These are phyloP conservation scores for Gerosis bhagava DNA, from an alignment of 2,888 invertebrate genomes.

Conservation along the genomic window DNA sequence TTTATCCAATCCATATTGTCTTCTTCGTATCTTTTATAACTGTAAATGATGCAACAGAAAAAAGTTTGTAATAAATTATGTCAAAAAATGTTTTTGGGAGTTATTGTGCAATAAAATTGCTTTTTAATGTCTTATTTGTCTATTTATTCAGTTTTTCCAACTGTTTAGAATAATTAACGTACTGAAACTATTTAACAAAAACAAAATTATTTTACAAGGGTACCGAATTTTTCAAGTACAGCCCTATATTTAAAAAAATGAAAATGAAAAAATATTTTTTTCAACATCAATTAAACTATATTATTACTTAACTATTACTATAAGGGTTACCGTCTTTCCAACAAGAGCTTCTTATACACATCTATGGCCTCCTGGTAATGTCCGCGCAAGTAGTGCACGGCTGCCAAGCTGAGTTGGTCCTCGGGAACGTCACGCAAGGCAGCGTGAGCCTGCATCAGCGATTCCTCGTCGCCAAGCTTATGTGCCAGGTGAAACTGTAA, in stretches of 20 bases:
- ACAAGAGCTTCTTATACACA: constrained; percentile 96
- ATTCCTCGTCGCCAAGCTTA: constrained; percentile 94
- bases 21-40: constrained; percentile 64
- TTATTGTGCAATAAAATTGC: no score
- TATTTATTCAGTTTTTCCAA: no score
- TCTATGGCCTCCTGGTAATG: constrained; percentile 99
- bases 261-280: no score
- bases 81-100: no score
- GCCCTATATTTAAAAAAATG: no score
- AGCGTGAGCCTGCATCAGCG: constrained; percentile 92
- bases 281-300: no score
- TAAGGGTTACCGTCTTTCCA: constrained; percentile 98
- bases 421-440: constrained; percentile 94
- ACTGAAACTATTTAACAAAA: no score
- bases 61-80: neutral
- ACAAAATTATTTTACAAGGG: no score
- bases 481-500: constrained; percentile 96
- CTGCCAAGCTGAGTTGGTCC: constrained; percentile 97
- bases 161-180: no score
- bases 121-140: no score
- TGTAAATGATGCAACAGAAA: constrained; percentile 41
- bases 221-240: no score
- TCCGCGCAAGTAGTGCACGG: constrained; percentile 96
- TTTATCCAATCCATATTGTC: constrained; percentile 67
- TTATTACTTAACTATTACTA: no score